Evolutionary conservation across 2,113 vertebrate genomes (phyloP).

Genomic region (Oxyura jamaicensis): DNA sequence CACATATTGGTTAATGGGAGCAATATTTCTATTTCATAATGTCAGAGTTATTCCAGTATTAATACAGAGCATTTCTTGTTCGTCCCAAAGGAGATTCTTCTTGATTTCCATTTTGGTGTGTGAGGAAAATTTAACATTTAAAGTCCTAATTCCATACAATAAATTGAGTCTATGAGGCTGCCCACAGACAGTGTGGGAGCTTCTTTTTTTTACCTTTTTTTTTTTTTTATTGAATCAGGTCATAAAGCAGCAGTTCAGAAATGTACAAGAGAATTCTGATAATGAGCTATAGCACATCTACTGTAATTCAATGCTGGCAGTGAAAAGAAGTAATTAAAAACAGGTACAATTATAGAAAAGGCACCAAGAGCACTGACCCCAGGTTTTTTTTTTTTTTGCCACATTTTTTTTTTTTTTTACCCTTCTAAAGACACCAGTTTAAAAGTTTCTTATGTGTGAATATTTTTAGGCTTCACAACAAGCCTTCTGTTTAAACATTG

Average conservation of each 20-base stretch:
- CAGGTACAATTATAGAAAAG: slow-evolving; percentile 86
- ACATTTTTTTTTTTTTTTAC: slow-evolving; percentile 70
- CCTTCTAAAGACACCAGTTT: slow-evolving; percentile 81
- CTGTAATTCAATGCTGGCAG: slow-evolving; percentile 82
- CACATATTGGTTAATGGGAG: slow-evolving; percentile 56
- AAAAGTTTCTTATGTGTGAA: slow-evolving; percentile 78
- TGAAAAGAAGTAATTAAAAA: slow-evolving; percentile 86
- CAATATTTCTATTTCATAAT: slow-evolving; percentile 36
- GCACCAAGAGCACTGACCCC: slow-evolving; percentile 87
- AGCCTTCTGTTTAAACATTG: slow-evolving; percentile 73
- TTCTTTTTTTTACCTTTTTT: not conserved
- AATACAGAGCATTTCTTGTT: slow-evolving; percentile 69
- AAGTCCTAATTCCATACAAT: slow-evolving; percentile 53
- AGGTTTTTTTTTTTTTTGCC: slow-evolving; percentile 70
- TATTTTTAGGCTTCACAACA: slow-evolving; percentile 81
- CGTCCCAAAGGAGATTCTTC: slow-evolving; percentile 68
- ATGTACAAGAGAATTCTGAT: slow-evolving; percentile 79
- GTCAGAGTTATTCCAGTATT: slow-evolving; percentile 54
- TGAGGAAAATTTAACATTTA: slow-evolving; percentile 56
- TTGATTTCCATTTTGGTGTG: slow-evolving; percentile 4
- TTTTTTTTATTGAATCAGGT: slow-evolving; percentile 58
- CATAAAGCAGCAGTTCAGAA: slow-evolving; percentile 76
- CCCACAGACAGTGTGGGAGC: slow-evolving; percentile 62
- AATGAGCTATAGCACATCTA: slow-evolving; percentile 77
- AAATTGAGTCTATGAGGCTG: not conserved